Evolutionary conservation across 2,888 invertebrate genomes (phyloP).

Genomic region (Cactoblastis cactorum): DNA sequence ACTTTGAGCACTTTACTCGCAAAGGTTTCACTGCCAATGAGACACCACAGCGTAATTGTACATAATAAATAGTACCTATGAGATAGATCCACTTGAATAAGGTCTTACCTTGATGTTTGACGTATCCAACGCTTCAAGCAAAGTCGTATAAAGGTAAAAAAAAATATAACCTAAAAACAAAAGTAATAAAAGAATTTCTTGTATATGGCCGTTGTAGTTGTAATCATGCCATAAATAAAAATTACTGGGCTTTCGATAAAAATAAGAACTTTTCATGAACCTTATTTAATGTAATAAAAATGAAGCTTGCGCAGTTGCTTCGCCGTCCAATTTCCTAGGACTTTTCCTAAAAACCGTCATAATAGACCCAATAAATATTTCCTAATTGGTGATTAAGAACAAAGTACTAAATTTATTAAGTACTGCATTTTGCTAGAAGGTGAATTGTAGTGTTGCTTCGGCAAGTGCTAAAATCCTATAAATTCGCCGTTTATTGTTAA

Average conservation of each 20-base stretch:
- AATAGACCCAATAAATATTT: constrained; percentile 13
- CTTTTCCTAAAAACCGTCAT: constrained; percentile 9
- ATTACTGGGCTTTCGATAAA: too few relatives aligned
- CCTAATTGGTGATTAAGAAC: constrained; percentile 11
- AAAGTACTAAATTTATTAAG: background rate
- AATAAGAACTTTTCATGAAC: too few relatives aligned
- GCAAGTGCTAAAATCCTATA: background rate
- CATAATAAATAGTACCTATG: constrained; percentile 8
- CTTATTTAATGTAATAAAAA: background rate
- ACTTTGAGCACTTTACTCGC: constrained; percentile 5
- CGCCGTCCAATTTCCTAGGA: constrained; percentile 39
- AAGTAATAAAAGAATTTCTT: too few relatives aligned
- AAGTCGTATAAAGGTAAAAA: too few relatives aligned
- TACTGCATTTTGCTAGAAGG: background rate
- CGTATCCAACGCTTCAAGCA: too few relatives aligned
- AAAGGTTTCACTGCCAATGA: constrained; percentile 8
- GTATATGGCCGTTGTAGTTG: too few relatives aligned
- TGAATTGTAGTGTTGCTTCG: background rate
- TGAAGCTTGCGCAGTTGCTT: constrained; percentile 31
- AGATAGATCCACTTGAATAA: constrained; percentile 1
- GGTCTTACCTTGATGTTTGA: background rate
- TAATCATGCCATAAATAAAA: too few relatives aligned
- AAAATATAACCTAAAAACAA: too few relatives aligned
- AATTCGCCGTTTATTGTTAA: too few relatives aligned
- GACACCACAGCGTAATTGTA: constrained; percentile 5